phyloP scores from a whole-genome alignment of 2,113 vertebrate genomes.

The Thamnaconus septentrionalis region DNA sequence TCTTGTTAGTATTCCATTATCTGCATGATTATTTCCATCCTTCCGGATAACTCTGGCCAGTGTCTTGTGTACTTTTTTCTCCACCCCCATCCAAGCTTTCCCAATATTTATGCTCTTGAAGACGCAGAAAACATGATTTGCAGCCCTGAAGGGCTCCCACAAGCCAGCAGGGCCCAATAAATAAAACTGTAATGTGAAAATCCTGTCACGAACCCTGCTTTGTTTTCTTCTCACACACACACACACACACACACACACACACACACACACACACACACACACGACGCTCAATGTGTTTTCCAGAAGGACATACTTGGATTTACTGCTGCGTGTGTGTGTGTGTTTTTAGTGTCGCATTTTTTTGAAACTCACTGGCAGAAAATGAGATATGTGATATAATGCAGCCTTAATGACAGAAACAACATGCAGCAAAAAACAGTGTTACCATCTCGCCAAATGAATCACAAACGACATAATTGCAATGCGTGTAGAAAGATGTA shows the following conservation, averaged over 20 bases:
- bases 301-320: slow-evolving; percentile 1
- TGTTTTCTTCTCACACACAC: slow-evolving; percentile 29
- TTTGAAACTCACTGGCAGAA: not conserved
- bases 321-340: not conserved
- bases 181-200: slow-evolving; percentile 52
- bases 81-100: not conserved
- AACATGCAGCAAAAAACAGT: too few relatives aligned
- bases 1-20: too few relatives aligned
- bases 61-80: not conserved
- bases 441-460: not conserved
- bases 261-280: slow-evolving; percentile 17
- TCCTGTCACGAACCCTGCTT: slow-evolving; percentile 29
- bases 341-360: too few relatives aligned
- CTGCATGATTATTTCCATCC: not conserved
- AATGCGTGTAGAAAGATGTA: too few relatives aligned
- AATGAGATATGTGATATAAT: not conserved
- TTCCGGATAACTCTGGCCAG: not conserved
- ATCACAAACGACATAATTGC: not conserved
- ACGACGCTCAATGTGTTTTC: slow-evolving; percentile 32
- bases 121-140: slow-evolving; percentile 36
- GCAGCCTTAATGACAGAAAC: not conserved
- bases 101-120: slow-evolving; percentile 20
- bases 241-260: slow-evolving; percentile 14
- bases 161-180: slow-evolving; percentile 41
- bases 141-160: slow-evolving; percentile 9